Evolutionary conservation across 1,140 invertebrate species (phyloP).

Genomic region (Arctopsyche grandis): DNA sequence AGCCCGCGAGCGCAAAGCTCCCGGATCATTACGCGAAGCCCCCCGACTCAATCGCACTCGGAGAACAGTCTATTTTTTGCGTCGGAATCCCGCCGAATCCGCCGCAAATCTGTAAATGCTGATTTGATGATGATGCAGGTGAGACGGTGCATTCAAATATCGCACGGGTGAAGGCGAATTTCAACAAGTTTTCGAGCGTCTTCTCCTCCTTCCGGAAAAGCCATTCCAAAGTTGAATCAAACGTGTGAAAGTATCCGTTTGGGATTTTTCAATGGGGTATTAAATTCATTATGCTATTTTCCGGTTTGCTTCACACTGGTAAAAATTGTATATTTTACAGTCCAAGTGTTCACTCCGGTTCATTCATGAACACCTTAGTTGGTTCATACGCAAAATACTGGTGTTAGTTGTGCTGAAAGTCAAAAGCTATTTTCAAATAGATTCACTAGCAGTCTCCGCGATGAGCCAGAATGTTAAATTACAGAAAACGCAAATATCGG

Average conservation of each 20-base stretch:
- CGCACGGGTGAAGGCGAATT: not conserved
- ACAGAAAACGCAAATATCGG: too few relatives aligned
- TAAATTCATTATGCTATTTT: not conserved
- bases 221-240: too few relatives aligned
- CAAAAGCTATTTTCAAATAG: too few relatives aligned
- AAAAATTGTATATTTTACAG: too few relatives aligned
- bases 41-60: conserved; percentile 48
- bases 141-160: conserved; percentile 6
- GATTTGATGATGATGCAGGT: conserved; percentile 49
- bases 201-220: not conserved
- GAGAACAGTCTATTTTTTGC: conserved; percentile 29
- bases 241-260: too few relatives aligned
- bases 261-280: not conserved
- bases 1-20: conserved; percentile 30
- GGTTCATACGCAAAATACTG: too few relatives aligned
- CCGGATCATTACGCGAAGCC: conserved; percentile 48
- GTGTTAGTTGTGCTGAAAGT: too few relatives aligned
- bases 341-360: too few relatives aligned
- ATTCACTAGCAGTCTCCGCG: too few relatives aligned
- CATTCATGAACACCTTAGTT: too few relatives aligned
- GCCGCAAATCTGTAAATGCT: conserved; percentile 53
- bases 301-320: too few relatives aligned
- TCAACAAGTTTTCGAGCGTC: not conserved
- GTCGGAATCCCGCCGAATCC: conserved; percentile 36
- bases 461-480: too few relatives aligned